Base-by-base conservation (phyloP, 2,113 vertebrate genomes). In the Chaetops frenatus region DNA sequence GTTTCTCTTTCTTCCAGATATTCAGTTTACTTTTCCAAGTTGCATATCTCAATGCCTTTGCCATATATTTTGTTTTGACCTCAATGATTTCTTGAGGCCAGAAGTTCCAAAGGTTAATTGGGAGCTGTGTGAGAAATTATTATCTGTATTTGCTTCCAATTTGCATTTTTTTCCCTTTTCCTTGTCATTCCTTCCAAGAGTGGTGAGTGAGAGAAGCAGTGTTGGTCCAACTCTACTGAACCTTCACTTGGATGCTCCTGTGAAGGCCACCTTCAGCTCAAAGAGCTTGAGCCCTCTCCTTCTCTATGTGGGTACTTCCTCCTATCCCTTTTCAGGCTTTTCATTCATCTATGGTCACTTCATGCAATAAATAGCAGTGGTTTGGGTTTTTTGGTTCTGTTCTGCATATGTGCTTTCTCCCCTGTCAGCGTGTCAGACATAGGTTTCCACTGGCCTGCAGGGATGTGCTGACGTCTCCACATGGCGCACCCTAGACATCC, bases 401-500 rank as follows among this genome's bases (percentile, higher is more conserved):
- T 62, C 4, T 40, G 3, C 24, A 10, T 3, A 0, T 9, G 48
- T 21, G 18, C 47, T 48, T 67, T 38, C 47, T 50, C 8, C 25
- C 72, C 54, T 21, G 2, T 5, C 17, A 3, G 19, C 0, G 1
- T 72, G 53, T 44, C 60, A 35, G 64, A 6, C 1, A 9, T 4
- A 7, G 40, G 15, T 56, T 50, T 64, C 50, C 33, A 2, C 17
- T 10, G 53, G 36, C 25, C 40, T 15, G 44, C 20, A 15, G 82
- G 83, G 57, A 1, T 38, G 66, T 29, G 40, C 67, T 6, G 35
- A n/a, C 53, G 54, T 44, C n/a, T 36, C 33, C 1, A 1, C 45
- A 11, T 1, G 1, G 6, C 11, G 66, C 28, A 9, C 51, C 15
- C 3, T 0, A 0, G 18, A 5, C 51, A 4, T 35, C 42, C 31